Evolutionary conservation across 2,113 vertebrate genomes (phyloP).

Genomic region (Zosterops pallidus): DNA sequence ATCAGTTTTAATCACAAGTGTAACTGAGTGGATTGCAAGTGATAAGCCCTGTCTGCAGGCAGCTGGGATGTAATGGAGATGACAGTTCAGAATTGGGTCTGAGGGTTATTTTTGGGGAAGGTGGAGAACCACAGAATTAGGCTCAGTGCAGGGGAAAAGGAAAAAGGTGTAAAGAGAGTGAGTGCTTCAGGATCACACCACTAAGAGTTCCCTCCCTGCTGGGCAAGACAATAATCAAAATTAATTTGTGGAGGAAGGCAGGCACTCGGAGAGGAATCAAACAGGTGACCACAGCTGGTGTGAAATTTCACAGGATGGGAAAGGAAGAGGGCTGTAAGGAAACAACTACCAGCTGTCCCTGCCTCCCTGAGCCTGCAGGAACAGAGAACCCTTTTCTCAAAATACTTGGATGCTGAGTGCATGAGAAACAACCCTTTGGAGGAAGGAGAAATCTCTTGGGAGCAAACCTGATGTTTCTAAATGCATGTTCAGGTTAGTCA

Average conservation of each 20-base stretch:
- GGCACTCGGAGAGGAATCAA: slow-evolving; percentile 59
- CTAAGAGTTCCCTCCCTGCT: background rate
- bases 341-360: background rate
- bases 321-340: slow-evolving; percentile 8
- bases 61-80: slow-evolving; percentile 61
- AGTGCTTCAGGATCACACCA: background rate
- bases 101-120: slow-evolving; percentile 47
- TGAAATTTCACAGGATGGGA: slow-evolving; percentile 25
- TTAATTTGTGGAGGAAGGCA: slow-evolving; percentile 72
- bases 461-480: background rate
- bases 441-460: background rate
- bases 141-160: background rate
- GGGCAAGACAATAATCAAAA: slow-evolving; percentile 68
- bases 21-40: slow-evolving; percentile 49
- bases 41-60: slow-evolving; percentile 17
- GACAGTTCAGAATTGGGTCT: slow-evolving; percentile 53
- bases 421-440: background rate
- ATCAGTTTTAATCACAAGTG: slow-evolving; percentile 71
- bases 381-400: background rate
- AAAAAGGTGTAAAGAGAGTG: slow-evolving; percentile 16
- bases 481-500: background rate
- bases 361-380: background rate
- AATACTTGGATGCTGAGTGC: background rate
- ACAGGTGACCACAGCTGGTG: slow-evolving; percentile 74
- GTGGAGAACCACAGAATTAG: slow-evolving; percentile 66